phyloP scores from a whole-genome alignment of 2,888 invertebrate species.

The Parasteatoda lunata region DNA sequence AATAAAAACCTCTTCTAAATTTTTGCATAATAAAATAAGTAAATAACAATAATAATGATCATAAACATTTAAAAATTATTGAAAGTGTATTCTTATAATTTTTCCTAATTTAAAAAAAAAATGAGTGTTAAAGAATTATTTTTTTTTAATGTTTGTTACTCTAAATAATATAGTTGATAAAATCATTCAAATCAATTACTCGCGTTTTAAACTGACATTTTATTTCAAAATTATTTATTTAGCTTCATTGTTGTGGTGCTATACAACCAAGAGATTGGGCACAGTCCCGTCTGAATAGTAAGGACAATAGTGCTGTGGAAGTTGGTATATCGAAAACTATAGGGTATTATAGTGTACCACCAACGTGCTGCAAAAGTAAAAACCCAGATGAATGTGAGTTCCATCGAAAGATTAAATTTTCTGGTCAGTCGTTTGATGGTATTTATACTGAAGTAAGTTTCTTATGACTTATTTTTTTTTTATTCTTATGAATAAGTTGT shows the following conservation, averaged over 20 bases:
- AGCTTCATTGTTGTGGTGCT: slow-evolving; percentile 87
- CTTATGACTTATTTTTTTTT: neutral
- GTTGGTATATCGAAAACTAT: slow-evolving; percentile 57
- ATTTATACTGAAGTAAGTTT: slow-evolving; percentile 51
- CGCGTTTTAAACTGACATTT: too few relatives aligned
- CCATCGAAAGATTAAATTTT: slow-evolving; percentile 56
- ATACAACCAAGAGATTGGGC: slow-evolving; percentile 83
- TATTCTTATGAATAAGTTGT: neutral
- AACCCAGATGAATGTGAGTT: slow-evolving; percentile 50
- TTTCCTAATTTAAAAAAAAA: too few relatives aligned
- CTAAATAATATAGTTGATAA: too few relatives aligned
- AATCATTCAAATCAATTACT: too few relatives aligned
- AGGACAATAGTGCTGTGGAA: slow-evolving; percentile 49
- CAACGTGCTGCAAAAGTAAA: slow-evolving; percentile 79
- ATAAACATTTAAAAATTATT: too few relatives aligned
- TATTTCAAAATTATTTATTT: slow-evolving; percentile 69
- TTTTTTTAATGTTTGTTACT: too few relatives aligned
- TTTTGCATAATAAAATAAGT: too few relatives aligned
- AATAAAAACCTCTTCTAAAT: too few relatives aligned
- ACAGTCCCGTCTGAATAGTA: slow-evolving; percentile 55
- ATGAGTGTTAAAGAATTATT: too few relatives aligned
- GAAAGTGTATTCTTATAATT: too few relatives aligned
- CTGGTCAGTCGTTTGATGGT: slow-evolving; percentile 57
- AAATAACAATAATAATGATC: too few relatives aligned
- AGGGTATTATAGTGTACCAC: slow-evolving; percentile 78